These are phyloP conservation scores for Cynopterus sphinx DNA, from an alignment of 2,797 vertebrate genomes.

Conservation along the genomic window DNA sequence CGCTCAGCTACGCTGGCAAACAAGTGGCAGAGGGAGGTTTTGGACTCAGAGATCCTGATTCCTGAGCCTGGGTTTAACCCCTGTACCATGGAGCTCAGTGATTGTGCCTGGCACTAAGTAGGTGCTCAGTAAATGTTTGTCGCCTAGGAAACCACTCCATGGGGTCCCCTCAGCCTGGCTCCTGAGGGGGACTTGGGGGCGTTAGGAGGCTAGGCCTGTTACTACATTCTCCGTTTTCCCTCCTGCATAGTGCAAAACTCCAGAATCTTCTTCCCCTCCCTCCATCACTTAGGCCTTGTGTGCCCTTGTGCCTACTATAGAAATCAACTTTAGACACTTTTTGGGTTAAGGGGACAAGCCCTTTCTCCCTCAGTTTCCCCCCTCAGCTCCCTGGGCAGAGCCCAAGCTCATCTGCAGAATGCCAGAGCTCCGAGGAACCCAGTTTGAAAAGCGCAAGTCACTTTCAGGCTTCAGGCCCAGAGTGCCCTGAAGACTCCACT, in stretches of 20 bases:
- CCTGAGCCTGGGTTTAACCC: rapidly evolving
- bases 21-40: background rate
- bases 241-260: background rate
- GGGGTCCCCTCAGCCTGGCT: background rate
- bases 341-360: background rate
- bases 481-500: background rate
- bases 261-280: background rate
- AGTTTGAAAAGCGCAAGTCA: background rate
- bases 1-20: rapidly evolving
- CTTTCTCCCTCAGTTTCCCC: rapidly evolving
- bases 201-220: background rate
- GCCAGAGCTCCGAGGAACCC: background rate
- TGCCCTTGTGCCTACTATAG: background rate
- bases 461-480: background rate
- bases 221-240: rapidly evolving
- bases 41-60: background rate
- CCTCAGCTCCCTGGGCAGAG: background rate
- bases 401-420: rapidly evolving
- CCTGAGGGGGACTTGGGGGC: background rate
- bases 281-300: background rate
- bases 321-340: background rate
- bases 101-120: background rate
- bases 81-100: rapidly evolving
- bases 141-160: rapidly evolving
- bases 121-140: background rate